Percentiles rank a stretch among this genome's conserved stretches.
These are phyloP conservation scores for Serranochromis macrocephalus DNA, from an alignment of 2,113 vertebrate genomes.

Conservation along the genomic window DNA sequence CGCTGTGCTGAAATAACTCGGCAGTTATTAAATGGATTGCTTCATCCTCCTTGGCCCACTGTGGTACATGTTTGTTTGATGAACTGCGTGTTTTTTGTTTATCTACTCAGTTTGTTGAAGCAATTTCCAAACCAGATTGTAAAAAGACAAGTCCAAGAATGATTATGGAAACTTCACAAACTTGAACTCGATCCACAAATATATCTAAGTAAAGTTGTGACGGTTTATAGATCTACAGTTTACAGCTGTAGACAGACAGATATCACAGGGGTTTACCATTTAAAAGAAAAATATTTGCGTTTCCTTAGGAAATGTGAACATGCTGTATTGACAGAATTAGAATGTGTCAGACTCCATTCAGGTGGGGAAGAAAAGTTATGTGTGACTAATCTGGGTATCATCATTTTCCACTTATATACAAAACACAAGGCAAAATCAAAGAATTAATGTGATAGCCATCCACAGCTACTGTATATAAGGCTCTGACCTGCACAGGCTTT, in stretches of 20 bases:
- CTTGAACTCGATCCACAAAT: not conserved
- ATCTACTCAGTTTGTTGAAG: not conserved
- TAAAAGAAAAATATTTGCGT: not conserved
- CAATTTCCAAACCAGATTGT: not conserved
- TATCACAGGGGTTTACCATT: not conserved
- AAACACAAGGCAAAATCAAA: not conserved
- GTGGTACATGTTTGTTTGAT: not conserved
- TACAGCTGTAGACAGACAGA: not conserved
- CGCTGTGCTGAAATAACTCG: not conserved
- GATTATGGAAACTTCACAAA: not conserved
- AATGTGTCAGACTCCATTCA: not conserved
- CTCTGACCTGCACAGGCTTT: slow-evolving; percentile 37
- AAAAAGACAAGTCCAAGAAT: not conserved
- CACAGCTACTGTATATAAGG: slow-evolving; percentile 18
- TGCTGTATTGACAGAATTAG: not conserved
- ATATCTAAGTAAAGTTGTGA: not conserved
- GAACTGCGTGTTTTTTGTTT: not conserved
- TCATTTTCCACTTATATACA: not conserved
- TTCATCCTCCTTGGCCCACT: not conserved
- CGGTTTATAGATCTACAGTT: not conserved
- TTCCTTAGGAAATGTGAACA: not conserved
- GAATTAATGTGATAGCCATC: slow-evolving; percentile 13
- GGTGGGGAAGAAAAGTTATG: not conserved
- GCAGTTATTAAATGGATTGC: not conserved
- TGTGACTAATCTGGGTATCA: not conserved